Evolutionary conservation across 2,888 invertebrate genomes (phyloP), one percentile per base, ranked within the genome.

Genomic region (Philereme transversata): DNA sequence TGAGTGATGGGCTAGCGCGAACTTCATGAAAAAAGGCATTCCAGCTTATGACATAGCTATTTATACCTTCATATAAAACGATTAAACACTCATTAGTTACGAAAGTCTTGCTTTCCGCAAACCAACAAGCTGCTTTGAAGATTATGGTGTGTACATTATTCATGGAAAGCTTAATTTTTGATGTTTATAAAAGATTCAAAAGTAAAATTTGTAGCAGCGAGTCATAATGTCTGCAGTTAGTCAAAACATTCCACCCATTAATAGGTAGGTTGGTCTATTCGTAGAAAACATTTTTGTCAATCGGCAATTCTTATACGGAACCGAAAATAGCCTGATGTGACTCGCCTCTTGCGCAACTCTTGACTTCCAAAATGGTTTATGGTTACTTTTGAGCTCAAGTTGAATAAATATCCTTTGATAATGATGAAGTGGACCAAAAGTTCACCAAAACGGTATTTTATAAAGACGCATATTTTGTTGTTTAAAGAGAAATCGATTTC

Each of bases 331-430:
- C 49, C n/a, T 11, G 48, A 9, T 4, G 50, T 10, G 44, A 55
- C 51, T 48, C 47, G 45, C 34, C 7, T 11, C 61, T 62, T 62
- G 54, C 61, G 67, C 57, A 67, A 69, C 56, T 58, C 45, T 35
- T 52, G 60, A 49, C 63, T 65, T 62, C 49, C 51, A 11, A 57
- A 60, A 57, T 53, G 53, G 58, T 59, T 52, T 57, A 60, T 62
- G 60, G 63, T 47, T 56, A 60, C 58, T 63, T 63, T 62, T 63
- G 60, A 67, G 63, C 61, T 67, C 64, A 10, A 58, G 56, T 61
- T 61, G 51, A 10, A 48, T 49, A 60, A 63, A 57, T 56, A 62
- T 54, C 7, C 59, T 65, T 61, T 60, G 60, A 65, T 61, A 49
- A 54, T 46, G 11, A 10, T 10, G 43, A 43, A 43, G 4, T 43